Conservation (phyloP, 2,888 invertebrate genomes). For the Pycnomerus fuliginosus region DNA sequence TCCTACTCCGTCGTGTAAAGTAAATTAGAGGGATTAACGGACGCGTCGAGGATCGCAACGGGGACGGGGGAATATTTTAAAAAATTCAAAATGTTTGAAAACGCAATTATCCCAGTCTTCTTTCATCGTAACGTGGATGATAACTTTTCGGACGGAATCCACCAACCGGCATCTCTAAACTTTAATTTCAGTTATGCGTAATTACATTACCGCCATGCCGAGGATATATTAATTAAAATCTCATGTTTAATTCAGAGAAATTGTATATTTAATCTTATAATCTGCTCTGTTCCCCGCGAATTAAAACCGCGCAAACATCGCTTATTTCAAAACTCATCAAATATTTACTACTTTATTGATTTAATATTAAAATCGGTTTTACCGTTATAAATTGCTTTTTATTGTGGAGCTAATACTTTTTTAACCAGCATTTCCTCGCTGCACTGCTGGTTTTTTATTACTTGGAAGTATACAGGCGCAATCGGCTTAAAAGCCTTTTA, state of each 20-base stretch:
- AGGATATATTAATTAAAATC: constrained; percentile 54
- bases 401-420: constrained; percentile 22
- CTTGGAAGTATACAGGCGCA: no score
- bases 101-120: constrained; percentile 22
- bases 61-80: constrained; percentile 15
- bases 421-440: constrained; percentile 7
- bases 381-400: constrained; percentile 20
- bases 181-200: constrained; percentile 47
- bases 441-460: constrained; percentile 17
- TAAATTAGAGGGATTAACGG: background rate
- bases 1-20: background rate
- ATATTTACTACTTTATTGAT: constrained; percentile 44
- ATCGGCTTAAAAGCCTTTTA: constrained; percentile 26
- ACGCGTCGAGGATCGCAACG: background rate
- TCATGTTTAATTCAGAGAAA: constrained; percentile 53
- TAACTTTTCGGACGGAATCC: constrained; percentile 32
- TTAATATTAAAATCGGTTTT: constrained; percentile 43
- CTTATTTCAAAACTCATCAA: constrained; percentile 47
- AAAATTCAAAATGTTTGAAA: constrained; percentile 16
- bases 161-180: constrained; percentile 39
- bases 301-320: constrained; percentile 52
- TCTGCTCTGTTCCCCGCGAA: constrained; percentile 51
- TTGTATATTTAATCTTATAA: constrained; percentile 54
- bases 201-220: constrained; percentile 47
- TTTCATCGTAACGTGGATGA: constrained; percentile 23